A percentile compares a stretch with the other conserved stretches of the same genome.
phyloP scores from a whole-genome alignment of 2,113 vertebrate genomes.

The Calypte anna region DNA sequence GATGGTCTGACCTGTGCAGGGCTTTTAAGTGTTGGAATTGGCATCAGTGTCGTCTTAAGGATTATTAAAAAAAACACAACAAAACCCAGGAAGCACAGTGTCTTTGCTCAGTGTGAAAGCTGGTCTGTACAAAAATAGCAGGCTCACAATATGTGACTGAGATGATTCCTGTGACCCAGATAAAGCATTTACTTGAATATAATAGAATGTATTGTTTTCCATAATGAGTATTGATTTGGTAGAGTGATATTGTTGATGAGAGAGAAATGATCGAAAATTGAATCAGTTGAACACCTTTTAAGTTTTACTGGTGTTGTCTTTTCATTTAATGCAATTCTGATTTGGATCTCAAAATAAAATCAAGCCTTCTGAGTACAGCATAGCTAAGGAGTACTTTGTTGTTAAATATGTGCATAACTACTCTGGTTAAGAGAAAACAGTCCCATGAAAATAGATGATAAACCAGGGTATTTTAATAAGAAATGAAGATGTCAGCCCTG shows the following conservation, averaged over 20 bases:
- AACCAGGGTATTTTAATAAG: neutral
- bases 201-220: neutral
- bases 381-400: neutral
- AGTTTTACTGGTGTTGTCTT: neutral
- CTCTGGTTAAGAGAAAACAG: neutral
- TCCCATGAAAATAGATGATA: neutral
- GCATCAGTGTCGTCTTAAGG: slow-evolving; percentile 41
- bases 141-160: slow-evolving; percentile 19
- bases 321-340: neutral
- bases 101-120: slow-evolving; percentile 52
- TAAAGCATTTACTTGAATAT: slow-evolving; percentile 29
- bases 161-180: slow-evolving; percentile 49
- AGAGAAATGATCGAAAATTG: neutral
- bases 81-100: slow-evolving; percentile 45
- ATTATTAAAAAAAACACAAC: slow-evolving; percentile 40
- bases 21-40: slow-evolving; percentile 51
- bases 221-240: neutral
- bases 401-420: neutral
- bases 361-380: neutral
- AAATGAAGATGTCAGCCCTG: neutral
- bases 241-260: neutral
- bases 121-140: slow-evolving; percentile 64
- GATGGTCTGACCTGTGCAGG: slow-evolving; percentile 34
- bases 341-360: neutral
- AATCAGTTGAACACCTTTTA: neutral